Evolutionary conservation across 2,113 vertebrate genomes (phyloP).

Genomic region (Archocentrus centrarchus): DNA sequence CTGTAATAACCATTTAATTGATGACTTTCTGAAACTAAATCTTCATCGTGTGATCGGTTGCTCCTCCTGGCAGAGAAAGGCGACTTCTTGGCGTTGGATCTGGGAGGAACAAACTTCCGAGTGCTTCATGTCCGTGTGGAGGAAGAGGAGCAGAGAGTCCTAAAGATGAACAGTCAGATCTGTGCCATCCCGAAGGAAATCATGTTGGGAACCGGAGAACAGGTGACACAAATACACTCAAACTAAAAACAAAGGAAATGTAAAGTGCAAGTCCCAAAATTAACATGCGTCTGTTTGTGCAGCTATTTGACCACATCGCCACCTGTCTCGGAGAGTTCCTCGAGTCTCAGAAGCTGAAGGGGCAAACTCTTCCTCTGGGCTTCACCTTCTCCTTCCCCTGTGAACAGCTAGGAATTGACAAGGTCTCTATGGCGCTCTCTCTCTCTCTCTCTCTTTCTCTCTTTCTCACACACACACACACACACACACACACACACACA

Average conservation of each 20-base stretch:
- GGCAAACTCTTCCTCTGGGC: conserved; percentile 79
- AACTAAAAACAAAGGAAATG: accelerated
- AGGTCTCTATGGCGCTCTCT: conserved; percentile 68
- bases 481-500: too few relatives aligned
- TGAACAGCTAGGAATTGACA: conserved; percentile 81
- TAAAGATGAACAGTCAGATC: conserved; percentile 80
- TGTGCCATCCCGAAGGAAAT: conserved; percentile 79
- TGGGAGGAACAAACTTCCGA: conserved; percentile 91
- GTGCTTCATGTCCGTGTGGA: conserved; percentile 83
- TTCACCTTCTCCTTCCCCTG: conserved; percentile 91
- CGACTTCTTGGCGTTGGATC: conserved; percentile 87
- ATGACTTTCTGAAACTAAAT: background rate
- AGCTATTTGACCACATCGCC: conserved; percentile 90
- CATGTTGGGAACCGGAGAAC: conserved; percentile 81
- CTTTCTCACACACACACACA: too few relatives aligned
- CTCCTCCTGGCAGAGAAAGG: conserved; percentile 81
- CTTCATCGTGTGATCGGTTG: background rate
- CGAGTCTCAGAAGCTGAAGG: conserved; percentile 39
- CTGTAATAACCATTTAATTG: accelerated
- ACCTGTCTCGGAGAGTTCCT: conserved; percentile 82
- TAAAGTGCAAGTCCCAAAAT: accelerated
- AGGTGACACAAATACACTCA: conserved; percentile 58
- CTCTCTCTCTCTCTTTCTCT: too few relatives aligned
- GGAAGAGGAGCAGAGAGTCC: conserved; percentile 62
- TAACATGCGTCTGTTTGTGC: background rate